Evolutionary conservation across 1,140 invertebrate genomes (phyloP), one percentile per base, ranked within the genome.

Genomic region (Wiebesia pumilae): DNA sequence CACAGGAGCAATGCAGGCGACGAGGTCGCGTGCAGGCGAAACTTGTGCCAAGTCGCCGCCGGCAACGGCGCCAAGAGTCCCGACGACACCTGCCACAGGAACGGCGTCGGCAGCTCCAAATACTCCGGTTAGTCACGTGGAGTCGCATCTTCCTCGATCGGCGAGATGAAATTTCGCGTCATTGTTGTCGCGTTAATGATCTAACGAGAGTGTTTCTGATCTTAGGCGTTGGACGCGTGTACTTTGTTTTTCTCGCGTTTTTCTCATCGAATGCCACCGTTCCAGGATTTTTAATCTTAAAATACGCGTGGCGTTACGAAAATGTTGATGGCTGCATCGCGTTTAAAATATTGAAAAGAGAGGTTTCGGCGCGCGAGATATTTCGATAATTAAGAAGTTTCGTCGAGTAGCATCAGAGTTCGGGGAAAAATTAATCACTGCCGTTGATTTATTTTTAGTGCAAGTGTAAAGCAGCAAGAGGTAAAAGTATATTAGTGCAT

Each of bases 91-190:
- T 51, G n/a, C 14, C 77, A 54, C 19, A 79, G 30, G 77, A 79
- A 35, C 67, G 79, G 58, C 40, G 35, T 62, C 16, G 27, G 40
- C n/a, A 69, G 33, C n/a, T 71, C 69, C 12, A 58, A 80, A 38
- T 54, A 79, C 69, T 54, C 83, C 0, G 75, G 83, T 84, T 54
- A 67, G 51, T 78, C 24, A 27, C 58, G 7, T 47, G n/a, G 12
- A 16, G 7, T 54, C 9, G 1, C 2, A 54, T 54, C 19, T 2
- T 54, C 19, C 19, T 54, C 1, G 51, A n/a, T n/a, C n/a, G n/a
- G n/a, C n/a, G n/a, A n/a, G n/a, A n/a, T n/a, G n/a, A n/a, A 27
- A 27, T 62, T 62, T 27, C 10, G 58, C 58, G 10, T 27, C 24
- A 7, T 62, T 62, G 58, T 3, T 27, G n/a, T n/a, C n/a, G 24